These are phyloP conservation scores for Zoanthus sociatus DNA, from an alignment of 92 coral and sea anemone genomes.

Conservation along the genomic window DNA sequence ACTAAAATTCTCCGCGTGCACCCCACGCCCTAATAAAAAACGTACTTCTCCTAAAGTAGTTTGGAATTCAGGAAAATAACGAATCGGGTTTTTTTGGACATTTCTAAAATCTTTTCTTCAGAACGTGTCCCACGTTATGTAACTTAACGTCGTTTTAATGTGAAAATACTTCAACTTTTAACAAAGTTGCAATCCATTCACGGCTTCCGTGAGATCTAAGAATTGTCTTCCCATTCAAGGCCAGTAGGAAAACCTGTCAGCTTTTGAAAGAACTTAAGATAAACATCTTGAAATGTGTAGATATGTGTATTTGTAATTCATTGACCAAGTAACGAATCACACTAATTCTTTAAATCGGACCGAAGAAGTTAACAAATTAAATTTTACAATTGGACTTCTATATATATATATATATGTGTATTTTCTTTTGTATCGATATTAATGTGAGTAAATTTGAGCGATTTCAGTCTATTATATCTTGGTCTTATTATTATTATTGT, in stretches of 20 bases:
- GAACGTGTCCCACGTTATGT: not conserved
- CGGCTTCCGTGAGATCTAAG: not conserved
- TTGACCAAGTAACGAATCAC: conserved; percentile 33
- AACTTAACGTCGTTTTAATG: not conserved
- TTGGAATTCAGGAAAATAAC: not conserved
- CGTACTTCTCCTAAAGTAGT: too few species aligned
- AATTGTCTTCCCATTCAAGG: not conserved
- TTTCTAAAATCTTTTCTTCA: not conserved
- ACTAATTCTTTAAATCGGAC: conserved; percentile 44
- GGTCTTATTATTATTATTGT: conserved; percentile 3
- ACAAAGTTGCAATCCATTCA: not conserved
- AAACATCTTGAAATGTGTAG: conserved; percentile 49
- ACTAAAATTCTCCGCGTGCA: too few species aligned
- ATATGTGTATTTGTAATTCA: conserved; percentile 69
- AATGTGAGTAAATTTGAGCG: conserved; percentile 19
- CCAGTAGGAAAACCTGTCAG: not conserved
- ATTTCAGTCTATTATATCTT: not conserved
- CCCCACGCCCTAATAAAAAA: too few species aligned
- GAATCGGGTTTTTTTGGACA: not conserved
- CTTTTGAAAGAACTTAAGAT: conserved; percentile 11
- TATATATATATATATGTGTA: conserved; percentile 4
- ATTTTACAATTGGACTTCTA: conserved; percentile 53
- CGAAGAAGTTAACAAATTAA: conserved; percentile 43
- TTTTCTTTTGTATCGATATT: conserved; percentile 15
- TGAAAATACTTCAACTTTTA: not conserved